Conservation (phyloP, 2,113 vertebrate species). For the Macquaria australasica region DNA sequence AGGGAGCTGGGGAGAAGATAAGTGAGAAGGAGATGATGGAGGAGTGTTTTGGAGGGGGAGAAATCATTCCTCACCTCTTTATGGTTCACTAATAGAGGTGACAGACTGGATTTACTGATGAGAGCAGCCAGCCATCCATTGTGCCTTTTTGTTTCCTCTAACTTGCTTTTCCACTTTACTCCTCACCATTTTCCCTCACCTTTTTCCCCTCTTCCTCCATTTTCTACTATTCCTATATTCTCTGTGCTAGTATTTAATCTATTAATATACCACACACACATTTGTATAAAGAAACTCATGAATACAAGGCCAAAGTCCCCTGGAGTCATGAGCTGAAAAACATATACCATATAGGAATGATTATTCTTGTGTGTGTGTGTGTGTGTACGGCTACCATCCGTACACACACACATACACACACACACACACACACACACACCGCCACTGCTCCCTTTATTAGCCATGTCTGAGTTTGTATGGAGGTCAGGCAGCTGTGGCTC, state of each 20-base stretch:
- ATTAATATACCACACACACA: background rate
- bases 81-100: slow-evolving; percentile 60
- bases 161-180: background rate
- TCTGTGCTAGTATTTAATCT: background rate
- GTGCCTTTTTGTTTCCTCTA: slow-evolving; percentile 14
- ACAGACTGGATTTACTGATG: slow-evolving; percentile 63
- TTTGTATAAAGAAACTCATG: background rate
- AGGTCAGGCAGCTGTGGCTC: slow-evolving; percentile 79
- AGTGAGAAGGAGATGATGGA: slow-evolving; percentile 34
- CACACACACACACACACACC: background rate
- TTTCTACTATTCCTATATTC: background rate
- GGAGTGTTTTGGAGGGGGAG: slow-evolving; percentile 23
- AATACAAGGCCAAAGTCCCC: background rate
- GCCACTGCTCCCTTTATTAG: slow-evolving; percentile 52
- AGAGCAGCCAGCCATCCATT: slow-evolving; percentile 26
- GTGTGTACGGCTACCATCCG: background rate
- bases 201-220: background rate
- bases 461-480: slow-evolving; percentile 74
- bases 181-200: background rate
- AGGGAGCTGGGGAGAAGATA: slow-evolving; percentile 8
- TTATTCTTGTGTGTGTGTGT: too few species aligned
- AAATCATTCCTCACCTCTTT: slow-evolving; percentile 36
- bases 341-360: background rate
- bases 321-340: slow-evolving; percentile 25
- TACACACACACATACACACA: background rate